Percentiles rank a stretch among this genome's conserved stretches.
Conservation (phyloP, 2,888 invertebrate species). For the Notodonta dromedarius region DNA sequence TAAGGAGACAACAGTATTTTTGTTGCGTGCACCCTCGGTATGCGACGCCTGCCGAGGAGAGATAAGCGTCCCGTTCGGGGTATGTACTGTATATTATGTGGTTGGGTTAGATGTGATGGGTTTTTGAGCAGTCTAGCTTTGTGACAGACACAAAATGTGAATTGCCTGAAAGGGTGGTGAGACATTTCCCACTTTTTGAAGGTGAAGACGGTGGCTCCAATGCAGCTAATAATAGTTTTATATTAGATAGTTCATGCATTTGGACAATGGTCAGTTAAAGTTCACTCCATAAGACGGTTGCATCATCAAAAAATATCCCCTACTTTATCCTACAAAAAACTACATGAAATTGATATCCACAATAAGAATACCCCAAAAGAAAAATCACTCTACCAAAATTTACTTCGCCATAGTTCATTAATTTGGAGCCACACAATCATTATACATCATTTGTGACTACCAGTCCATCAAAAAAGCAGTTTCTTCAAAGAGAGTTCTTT, state of each 20-base stretch:
- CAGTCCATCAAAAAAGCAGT: slow-evolving; percentile 49
- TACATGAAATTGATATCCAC: slow-evolving; percentile 1
- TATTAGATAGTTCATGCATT: no score
- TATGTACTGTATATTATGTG: slow-evolving; percentile 28
- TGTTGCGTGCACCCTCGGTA: slow-evolving; percentile 63
- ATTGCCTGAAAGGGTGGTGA: no score
- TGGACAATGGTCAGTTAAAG: not conserved
- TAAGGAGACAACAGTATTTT: slow-evolving; percentile 75
- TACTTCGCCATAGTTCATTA: slow-evolving; percentile 47
- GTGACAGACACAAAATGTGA: not conserved
- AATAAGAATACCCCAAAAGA: slow-evolving; percentile 38
- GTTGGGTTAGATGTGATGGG: slow-evolving; percentile 26
- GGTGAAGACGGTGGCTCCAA: no score
- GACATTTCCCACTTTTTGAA: no score
- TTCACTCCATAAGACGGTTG: not conserved
- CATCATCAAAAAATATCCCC: slow-evolving; percentile 26
- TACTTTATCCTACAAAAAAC: slow-evolving; percentile 13
- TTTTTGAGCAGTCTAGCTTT: slow-evolving; percentile 32
- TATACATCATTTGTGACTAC: slow-evolving; percentile 60
- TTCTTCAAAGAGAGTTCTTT: slow-evolving; percentile 58
- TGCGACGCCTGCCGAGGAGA: slow-evolving; percentile 61
- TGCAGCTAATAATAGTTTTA: no score
- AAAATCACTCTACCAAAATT: slow-evolving; percentile 52
- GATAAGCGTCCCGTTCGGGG: slow-evolving; percentile 62
- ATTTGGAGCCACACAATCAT: slow-evolving; percentile 68